Evolutionary conservation across 2,888 invertebrate species (phyloP), one percentile per base, ranked within the genome.

Genomic region (Drosophila ochracea): DNA sequence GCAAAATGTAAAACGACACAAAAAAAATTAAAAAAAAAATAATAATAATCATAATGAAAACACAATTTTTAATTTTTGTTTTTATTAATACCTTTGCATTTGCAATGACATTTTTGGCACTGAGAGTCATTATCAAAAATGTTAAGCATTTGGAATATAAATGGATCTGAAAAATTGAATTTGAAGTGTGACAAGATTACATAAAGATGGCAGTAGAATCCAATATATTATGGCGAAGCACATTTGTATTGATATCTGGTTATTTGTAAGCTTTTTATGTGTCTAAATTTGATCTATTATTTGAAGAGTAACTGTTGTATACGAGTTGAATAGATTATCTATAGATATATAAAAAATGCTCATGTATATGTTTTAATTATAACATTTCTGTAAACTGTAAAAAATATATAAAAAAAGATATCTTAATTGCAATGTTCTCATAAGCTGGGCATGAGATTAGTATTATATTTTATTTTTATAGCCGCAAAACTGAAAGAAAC

Each of bases 61-160:
- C 68, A 76, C 53, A 66, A 68, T 58, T 78, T 78, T 81, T 67
- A 77, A 77, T 77, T 67, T 79, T 73, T 59, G 79, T 65, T 81
- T 81, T 77, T 69, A 81, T 78, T 78, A 77, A 80, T 80, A 73
- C 68, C 58, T 31, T 31, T 31, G 58, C 58, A 41, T 37, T 69
- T 50, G 61, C 75, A 57, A 53, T 60, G 52, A n/a, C 52, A 68
- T 76, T 68, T 80, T 60, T 80, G 77, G 63, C 78, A 68, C 64
- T 37, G 76, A 6, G 25, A 28, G 55, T 21, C 21, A 21, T 41
- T 55, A 58, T 72, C 41, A 72, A 53, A 75, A 53, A 60, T 73
- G 68, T 62, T 71, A n/a, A 65, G 37, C 50, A 65, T 62, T 70
- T 47, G 69, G 21, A 16, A 54, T 64, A 67, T 67, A 59, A 68